Base-by-base conservation (phyloP, 2,888 invertebrate species). In the Drosophila prostipennis region DNA sequence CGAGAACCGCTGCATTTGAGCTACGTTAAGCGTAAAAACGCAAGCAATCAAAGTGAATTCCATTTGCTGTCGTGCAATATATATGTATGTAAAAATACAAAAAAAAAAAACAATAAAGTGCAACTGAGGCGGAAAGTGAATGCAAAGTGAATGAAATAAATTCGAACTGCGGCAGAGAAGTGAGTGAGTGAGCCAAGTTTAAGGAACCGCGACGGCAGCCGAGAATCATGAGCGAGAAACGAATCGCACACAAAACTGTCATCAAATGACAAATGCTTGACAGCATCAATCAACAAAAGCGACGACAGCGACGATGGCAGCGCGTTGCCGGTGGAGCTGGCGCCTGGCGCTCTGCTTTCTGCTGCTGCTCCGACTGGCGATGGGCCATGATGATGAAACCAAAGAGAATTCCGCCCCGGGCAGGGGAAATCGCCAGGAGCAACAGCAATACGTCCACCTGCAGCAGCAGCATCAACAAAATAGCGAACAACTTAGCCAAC, bases 191-290 rank as follows among this genome's bases (percentile, higher is more conserved):
- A 26, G 58, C 63, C 51, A 58, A 70, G 73, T 49, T 51, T 53
- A 29, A 49, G 40, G 29, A 40, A 19, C 56, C 56, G 43, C 55
- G 39, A 64, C 65, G 63, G 45, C 49, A 67, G 64, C 76, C 54
- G 73, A 76, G 79, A 83, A 89, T 87, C 90, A 90, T 90, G 91
- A 89, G 79, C 83, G 79, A 85, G 78, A 86, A 89, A 84, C 87
- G 90, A 84, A 85, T 87, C 82, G 90, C 90, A 81, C 89, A 90
- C 89, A 89, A 87, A 86, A 90, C 90, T 89, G 90, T 91, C 90
- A 90, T 91, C 86, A 91, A 91, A 88, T 90, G 91, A 90, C 90
- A 91, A 90, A 90, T 90, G 90, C 86, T 85, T 88, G 90, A 89
- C 90, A 84, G 89, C 89, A 87, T 89, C 90, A 89, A 90, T 89